Base-by-base conservation (phyloP, 2,888 invertebrate species). In the Euplagia quadripunctaria region DNA sequence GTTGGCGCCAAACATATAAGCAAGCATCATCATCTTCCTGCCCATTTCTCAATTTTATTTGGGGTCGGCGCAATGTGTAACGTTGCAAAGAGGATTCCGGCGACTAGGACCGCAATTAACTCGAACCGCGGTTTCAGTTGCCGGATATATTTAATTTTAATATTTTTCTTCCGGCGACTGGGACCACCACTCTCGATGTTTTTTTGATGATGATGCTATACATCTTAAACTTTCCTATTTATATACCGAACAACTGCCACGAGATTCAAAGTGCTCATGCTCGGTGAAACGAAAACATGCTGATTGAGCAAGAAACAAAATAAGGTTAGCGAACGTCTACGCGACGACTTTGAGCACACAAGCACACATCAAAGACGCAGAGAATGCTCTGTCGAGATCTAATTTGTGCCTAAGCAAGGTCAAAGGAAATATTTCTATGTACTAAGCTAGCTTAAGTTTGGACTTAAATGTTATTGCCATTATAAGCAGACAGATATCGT, bases 261-360 rank as follows among this genome's bases (percentile, higher is more conserved):
- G 51, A 67, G 51, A 67, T 52, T 52, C 52, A 68, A 42, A 55
- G 68, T 55, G 42, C 42, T 55, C 52, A 55, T n/a, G 68, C 55
- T 68, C 55, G 42, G 14, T 41, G 42, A 55, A 68, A 68, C 55
- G 68, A 55, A 68, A 68, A 68, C 12, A 42, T 68, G n/a, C 42
- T 42, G 52, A n/a, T 42, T 6, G 52, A 51, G 41, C 51, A 67
- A 31, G 42, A 42, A 42, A 68, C 42, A 66, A 49, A 51, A 66
- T 41, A 66, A 41, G 49, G 41, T 51, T 66, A 20, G 17, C 41
- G 16, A 49, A 49, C 49, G 20, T 66, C n/a, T 31, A 65, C 14
- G 31, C 31, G 17, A 66, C 31, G 17, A 66, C 51, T 16, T 31
- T 31, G 46, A 49, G 31, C 31, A 51, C 61, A 41, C 41, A 31